Evolutionary conservation across 2,888 invertebrate genomes (phyloP), one percentile per base, ranked within the genome.

Genomic region (Meiosimyza decipiens): DNA sequence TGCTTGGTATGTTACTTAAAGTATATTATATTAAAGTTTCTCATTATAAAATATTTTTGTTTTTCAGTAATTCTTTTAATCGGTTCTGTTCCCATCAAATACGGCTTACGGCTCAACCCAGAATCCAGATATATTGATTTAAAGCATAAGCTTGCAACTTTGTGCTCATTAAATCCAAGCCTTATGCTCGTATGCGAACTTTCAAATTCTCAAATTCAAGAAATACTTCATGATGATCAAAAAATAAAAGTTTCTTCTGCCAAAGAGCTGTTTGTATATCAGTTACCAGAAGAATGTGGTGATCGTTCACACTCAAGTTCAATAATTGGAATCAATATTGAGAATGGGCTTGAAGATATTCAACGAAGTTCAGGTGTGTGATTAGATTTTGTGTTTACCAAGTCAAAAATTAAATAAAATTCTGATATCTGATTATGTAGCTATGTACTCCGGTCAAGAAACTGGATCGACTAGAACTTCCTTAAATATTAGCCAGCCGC

Each of bases 21-120:
- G 47, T 11, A 6, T 33, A 3, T 16, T 54, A 50, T 52, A 40
- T 57, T 28, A 1, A 52, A 66, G 7, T 51, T 28, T 6, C 3
- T 28, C 7, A 33, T 49, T 18, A 6, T 66, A 16, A n/a, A 33
- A 40, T 49, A 67, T 47, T 62, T 18, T 55, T 70, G 49, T 66
- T 50, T 84, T 84, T 9, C 84, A 93, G 94, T 94, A 16, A 91
- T 94, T 72, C 87, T 91, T n/a, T 87, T 94, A 76, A 94, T 95
- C 85, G 96, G 96, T 0, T 92, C 93, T 18, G 91, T 93, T 66
- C 97, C 97, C 0, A 89, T 92, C 0, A 94, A 95, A 83, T 97
- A 96, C 85, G 96, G 96, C 1, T 88, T 96, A 74, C 89, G 95
- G 2, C 89, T 96, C 33, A 94, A 93, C 85, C 93, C 94, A 9